These are phyloP conservation scores for Hydrochoerus hydrochaeris DNA, from an alignment of 2,113 vertebrate species.

Conservation along the genomic window DNA sequence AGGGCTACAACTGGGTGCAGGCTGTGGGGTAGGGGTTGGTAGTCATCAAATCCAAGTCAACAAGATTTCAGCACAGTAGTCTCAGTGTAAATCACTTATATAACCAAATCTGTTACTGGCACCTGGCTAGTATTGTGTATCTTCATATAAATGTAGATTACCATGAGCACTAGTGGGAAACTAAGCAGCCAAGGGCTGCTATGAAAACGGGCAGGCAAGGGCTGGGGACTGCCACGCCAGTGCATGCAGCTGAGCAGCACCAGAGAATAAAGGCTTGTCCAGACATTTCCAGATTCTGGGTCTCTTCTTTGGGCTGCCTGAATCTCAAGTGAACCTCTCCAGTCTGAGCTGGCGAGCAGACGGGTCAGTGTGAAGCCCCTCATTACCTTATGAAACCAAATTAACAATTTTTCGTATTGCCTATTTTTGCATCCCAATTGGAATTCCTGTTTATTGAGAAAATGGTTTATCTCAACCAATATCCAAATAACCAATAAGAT, in stretches of 20 bases:
- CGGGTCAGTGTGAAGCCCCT: background rate
- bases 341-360: background rate
- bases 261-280: background rate
- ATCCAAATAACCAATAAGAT: background rate
- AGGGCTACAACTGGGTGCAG: background rate
- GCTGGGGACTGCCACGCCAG: background rate
- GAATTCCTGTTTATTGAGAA: background rate
- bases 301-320: background rate
- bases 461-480: background rate
- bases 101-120: background rate
- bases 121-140: background rate
- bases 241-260: background rate
- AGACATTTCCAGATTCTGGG: background rate
- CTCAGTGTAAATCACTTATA: background rate
- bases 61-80: background rate
- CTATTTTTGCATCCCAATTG: background rate
- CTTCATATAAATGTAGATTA: background rate
- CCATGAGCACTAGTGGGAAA: background rate
- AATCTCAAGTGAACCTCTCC: background rate
- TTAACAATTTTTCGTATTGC: background rate
- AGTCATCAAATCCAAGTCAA: background rate
- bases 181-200: background rate
- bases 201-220: background rate
- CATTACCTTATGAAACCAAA: background rate
- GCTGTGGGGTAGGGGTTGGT: background rate